Base-by-base conservation (phyloP, 1,140 invertebrate genomes). In the Heliothis virescens region DNA sequence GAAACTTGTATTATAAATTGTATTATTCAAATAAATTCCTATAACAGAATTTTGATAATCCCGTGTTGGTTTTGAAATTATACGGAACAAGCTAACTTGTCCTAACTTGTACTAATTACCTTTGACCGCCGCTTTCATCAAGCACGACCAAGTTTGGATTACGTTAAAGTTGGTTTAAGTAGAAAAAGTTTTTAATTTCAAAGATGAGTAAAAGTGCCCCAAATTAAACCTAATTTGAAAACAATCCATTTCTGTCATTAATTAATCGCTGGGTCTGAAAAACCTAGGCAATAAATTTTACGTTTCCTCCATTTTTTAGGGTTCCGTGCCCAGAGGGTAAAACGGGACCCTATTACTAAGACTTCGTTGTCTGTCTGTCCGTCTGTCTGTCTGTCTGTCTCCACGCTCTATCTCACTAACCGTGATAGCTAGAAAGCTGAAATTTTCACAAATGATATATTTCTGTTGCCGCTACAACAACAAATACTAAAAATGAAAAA, bases 71-170 rank as follows among this genome's bases (percentile, higher is more conserved):
- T 57, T 57, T n/a, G 21, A 59, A 59, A 59, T 12, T 59, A 10
- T 59, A 7, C 18, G 11, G 21, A 59, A 59, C 10, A 18, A 21
- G 10, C 57, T 59, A 59, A 59, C 57, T 59, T 59, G n/a, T 16
- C 4, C 18, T 18, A 57, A 57, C 53, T 57, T 57, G 53, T 18
- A 29, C 57, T 59, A 29, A 59, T 59, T 59, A 59, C 21, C 57
- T 59, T 12, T 26, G 11, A 59, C 21, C 18, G 18, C 57, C 21
- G 18, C 26, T 2, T 26, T 59, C 21, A 59, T 59, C 26, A 59
- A 26, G 12, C 13, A 13, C 26, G 21, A 21, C 4, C 26, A 26
- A 59, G 21, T 13, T 59, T 13, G 12, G 21, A 26, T 59, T 59
- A 13, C 57, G 5, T 18, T 26, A 59, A 59, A 59, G 5, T n/a